Conservation (phyloP, 1,140 invertebrate species). For the Pseudomyrmex flavicornis region DNA sequence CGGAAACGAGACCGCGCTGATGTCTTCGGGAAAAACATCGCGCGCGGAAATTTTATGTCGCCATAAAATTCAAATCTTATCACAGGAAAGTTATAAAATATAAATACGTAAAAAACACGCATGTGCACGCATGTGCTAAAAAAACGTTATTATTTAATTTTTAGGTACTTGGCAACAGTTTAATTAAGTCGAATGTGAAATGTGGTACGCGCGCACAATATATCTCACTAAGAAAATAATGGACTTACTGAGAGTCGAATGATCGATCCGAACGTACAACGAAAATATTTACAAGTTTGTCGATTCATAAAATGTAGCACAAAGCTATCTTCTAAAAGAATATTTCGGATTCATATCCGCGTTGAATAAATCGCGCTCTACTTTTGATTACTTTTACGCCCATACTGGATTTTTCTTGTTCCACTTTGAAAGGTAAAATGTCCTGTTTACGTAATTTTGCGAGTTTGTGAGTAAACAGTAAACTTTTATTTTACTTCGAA, state of each 20-base stretch:
- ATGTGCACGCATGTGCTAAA: neutral
- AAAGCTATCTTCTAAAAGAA: neutral
- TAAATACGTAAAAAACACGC: too few species aligned
- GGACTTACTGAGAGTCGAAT: neutral
- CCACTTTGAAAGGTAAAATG: neutral
- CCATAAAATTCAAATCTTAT: neutral
- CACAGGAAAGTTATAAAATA: too few species aligned
- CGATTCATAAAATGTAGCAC: neutral
- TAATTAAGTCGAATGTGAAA: neutral
- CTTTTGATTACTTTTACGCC: neutral
- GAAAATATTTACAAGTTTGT: neutral
- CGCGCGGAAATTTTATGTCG: neutral
- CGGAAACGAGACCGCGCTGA: neutral
- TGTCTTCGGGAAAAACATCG: neutral
- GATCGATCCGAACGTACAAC: neutral
- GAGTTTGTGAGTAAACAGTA: constrained; percentile 1
- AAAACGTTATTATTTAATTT: neutral
- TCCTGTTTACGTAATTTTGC: constrained; percentile 14
- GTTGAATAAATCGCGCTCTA: neutral
- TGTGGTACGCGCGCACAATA: neutral
- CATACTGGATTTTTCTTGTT: neutral
- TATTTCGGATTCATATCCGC: constrained; percentile 18
- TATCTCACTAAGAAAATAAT: neutral
- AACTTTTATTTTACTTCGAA: neutral
- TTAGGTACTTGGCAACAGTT: neutral